phyloP scores from a whole-genome alignment of 2,888 invertebrate species.

The Heliconius erato region DNA sequence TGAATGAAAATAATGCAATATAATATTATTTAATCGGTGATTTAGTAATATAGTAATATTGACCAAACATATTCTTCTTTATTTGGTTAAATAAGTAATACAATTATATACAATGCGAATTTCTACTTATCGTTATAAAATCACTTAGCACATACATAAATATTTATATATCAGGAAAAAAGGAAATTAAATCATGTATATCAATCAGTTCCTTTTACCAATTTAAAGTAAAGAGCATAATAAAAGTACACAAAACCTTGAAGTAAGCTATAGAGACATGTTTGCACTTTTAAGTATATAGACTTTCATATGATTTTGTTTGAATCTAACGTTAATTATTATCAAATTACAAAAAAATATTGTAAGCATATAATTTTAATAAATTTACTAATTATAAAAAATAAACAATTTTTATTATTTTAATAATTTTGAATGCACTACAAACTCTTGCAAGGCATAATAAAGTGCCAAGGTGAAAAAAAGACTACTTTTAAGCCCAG shows the following conservation, averaged over 20 bases:
- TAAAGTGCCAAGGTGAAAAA: slow-evolving; percentile 52
- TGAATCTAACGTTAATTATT: neutral
- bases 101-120: neutral
- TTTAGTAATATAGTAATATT: neutral
- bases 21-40: neutral
- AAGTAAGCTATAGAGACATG: slow-evolving; percentile 27
- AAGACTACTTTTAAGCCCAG: slow-evolving; percentile 57
- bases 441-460: neutral
- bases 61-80: neutral
- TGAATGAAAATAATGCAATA: neutral
- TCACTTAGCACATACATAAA: neutral
- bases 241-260: slow-evolving; percentile 40
- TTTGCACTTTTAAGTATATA: slow-evolving; percentile 1
- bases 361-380: neutral
- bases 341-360: neutral
- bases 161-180: neutral
- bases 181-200: neutral
- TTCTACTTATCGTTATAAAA: neutral
- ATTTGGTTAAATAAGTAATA: neutral
- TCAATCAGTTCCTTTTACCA: neutral
- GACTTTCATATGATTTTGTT: slow-evolving; percentile 13
- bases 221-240: slow-evolving; percentile 18
- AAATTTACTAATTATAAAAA: neutral
- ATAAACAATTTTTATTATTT: too few species aligned
- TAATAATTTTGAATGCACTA: too few species aligned